A percentile compares a stretch with the other conserved stretches of the same genome.
Evolutionary conservation across 2,113 vertebrate species (phyloP).

Genomic region (Gasterosteus nipponicus): DNA sequence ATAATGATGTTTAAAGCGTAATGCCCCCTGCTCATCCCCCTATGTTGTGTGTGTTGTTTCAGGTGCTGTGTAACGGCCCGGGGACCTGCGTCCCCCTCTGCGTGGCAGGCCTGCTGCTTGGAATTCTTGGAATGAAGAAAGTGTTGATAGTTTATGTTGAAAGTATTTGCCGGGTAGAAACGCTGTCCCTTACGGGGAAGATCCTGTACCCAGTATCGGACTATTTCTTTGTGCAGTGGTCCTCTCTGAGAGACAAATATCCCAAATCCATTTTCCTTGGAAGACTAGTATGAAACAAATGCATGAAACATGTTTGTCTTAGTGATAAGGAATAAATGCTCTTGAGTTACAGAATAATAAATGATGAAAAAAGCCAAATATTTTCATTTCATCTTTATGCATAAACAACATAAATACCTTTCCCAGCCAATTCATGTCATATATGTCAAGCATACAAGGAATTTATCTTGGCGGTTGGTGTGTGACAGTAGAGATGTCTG

Average conservation of each 20-base stretch:
- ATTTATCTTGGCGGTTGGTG: too few species aligned
- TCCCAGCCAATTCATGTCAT: too few species aligned
- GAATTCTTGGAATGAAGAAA: constrained; percentile 89
- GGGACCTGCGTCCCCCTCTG: constrained; percentile 95
- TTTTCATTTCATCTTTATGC: too few species aligned
- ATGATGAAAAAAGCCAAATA: too few species aligned
- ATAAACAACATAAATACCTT: too few species aligned
- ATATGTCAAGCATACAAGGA: too few species aligned
- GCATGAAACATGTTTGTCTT: background rate
- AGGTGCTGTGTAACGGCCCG: constrained; percentile 97
- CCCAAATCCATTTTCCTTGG: constrained; percentile 92
- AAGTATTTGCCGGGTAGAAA: constrained; percentile 94
- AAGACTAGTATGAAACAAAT: constrained; percentile 83
- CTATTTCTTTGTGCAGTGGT: constrained; percentile 96
- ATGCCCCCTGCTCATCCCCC: background rate
- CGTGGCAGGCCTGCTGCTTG: constrained; percentile 86
- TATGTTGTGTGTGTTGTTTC: constrained; percentile 64
- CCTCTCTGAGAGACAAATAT: constrained; percentile 87
- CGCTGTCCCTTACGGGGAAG: constrained; percentile 90
- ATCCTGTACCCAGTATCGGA: constrained; percentile 90
- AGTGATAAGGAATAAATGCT: constrained; percentile 10
- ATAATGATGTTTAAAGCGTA: background rate
- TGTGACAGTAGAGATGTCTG: too few species aligned
- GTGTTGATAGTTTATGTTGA: constrained; percentile 91
- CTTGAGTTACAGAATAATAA: background rate